These are phyloP conservation scores for Zaprionus gabonicus DNA, from an alignment of 1,140 invertebrate genomes.

Conservation along the genomic window DNA sequence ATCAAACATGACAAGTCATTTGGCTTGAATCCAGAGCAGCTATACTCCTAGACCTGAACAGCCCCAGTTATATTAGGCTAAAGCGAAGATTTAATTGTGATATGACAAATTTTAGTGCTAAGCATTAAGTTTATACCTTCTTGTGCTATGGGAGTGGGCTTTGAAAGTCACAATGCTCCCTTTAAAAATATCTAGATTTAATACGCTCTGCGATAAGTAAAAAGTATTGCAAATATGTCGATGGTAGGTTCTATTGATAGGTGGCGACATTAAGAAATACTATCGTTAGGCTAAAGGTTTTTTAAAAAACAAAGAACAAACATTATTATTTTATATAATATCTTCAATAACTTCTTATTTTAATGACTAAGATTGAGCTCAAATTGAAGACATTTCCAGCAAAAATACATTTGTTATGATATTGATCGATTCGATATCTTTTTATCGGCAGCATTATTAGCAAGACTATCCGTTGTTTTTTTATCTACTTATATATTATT, in stretches of 20 bases:
- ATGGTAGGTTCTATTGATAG: background rate
- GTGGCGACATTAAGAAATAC: background rate
- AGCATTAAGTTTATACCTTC: slow-evolving; percentile 16
- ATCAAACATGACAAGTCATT: slow-evolving; percentile 34
- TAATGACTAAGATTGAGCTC: background rate
- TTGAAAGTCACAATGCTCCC: slow-evolving; percentile 19
- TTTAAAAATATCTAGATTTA: slow-evolving; percentile 16
- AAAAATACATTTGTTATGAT: slow-evolving; percentile 1
- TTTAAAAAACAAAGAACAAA: background rate
- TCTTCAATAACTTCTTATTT: background rate
- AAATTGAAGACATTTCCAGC: slow-evolving; percentile 5
- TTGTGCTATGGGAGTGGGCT: slow-evolving; percentile 24
- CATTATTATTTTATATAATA: background rate
- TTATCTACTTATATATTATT: slow-evolving; percentile 6
- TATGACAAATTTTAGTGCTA: slow-evolving; percentile 37
- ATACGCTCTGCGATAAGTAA: background rate
- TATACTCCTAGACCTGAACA: background rate
- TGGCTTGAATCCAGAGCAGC: background rate
- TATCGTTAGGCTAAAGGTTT: background rate
- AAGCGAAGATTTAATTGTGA: slow-evolving; percentile 50
- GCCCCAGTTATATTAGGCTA: slow-evolving; percentile 6
- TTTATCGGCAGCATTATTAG: background rate
- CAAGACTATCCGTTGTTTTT: slow-evolving; percentile 13
- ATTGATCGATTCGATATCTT: background rate
- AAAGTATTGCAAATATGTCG: slow-evolving; percentile 2